Base-by-base conservation (phyloP, 2,113 vertebrate genomes). In the Clarias macrocephalus region DNA sequence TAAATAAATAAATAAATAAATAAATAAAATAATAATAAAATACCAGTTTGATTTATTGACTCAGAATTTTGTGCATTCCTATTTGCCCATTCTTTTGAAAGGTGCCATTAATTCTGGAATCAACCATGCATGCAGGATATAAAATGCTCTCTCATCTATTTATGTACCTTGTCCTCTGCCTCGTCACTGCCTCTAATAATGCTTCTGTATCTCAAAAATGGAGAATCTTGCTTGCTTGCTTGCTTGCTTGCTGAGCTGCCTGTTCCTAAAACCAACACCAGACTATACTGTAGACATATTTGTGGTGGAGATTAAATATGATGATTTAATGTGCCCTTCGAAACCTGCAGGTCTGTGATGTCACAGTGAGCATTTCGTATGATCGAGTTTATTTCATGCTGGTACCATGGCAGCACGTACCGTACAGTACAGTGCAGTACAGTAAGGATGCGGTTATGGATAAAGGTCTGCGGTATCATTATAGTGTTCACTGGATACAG, bases 91-190 rank as follows among this genome's bases (percentile, higher is more conserved):
- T 48, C 19, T 75, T 75, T 42, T 75, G 10, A 48, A 75, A 21
- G 18, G 72, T 75, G 30, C 21, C 18, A 48, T 37, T 37, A 72
- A 72, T 37, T 72, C 0, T 72, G 72, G 25, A 60, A 65, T 70
- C 85, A 33, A 73, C 76, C 85, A 72, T 84, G 79, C 82, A 83
- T 59, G n/a, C 70, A 42, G 73, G 48, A 72, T 72, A 21, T 21
- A 42, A 42, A 42, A 72, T 72, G 33, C 70, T 6, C 33, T 42
- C 18, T 37, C 18, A 37, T 30, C 8, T 37, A 18, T 19, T 72
- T 7, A 37, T 72, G 30, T 21, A 72, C 33, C 18, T 42, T 21
- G 18, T 72, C 3, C 33, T 42, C 70, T 9, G 7, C 16, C 18
- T 8, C 19, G 2, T 72, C 70, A 72, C 33, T 42, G 16, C 33